These are phyloP conservation scores for Nemopilema nomurai DNA, from an alignment of 30 jellyfish, hydroid and myxozoan genomes.

Conservation along the genomic window DNA sequence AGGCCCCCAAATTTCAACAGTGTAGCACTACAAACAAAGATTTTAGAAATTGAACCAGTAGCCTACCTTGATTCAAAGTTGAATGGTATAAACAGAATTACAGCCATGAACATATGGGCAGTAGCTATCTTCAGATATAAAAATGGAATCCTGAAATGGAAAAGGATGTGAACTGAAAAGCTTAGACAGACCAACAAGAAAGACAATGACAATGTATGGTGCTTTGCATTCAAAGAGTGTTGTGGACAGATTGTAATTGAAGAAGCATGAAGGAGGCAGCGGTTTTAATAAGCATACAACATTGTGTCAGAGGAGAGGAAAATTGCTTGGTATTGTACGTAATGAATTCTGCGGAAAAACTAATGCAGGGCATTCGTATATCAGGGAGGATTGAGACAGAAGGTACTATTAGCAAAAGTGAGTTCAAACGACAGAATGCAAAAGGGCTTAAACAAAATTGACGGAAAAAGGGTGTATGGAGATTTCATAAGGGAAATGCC, in stretches of 20 bases:
- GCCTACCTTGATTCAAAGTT: slow-evolving; percentile 7
- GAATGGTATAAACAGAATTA: too few species aligned
- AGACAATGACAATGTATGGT: too few species aligned
- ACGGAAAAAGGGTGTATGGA: neutral
- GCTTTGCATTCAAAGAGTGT: too few species aligned
- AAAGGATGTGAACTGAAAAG: too few species aligned
- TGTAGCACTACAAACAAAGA: neutral
- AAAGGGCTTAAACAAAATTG: neutral
- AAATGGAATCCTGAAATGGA: too few species aligned
- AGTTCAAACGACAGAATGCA: neutral
- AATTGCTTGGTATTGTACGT: slow-evolving; percentile 14
- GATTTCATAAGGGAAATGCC: slow-evolving; percentile 4
- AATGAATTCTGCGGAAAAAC: neutral
- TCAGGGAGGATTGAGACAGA: slow-evolving; percentile 9
- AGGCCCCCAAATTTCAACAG: neutral
- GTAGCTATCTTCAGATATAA: too few species aligned
- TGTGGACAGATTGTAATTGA: too few species aligned
- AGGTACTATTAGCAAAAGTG: neutral
- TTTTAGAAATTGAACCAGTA: slow-evolving; percentile 10
- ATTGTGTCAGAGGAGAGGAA: slow-evolving; percentile 32
- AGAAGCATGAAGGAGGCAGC: slow-evolving; percentile 9
- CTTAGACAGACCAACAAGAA: too few species aligned
- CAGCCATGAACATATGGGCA: too few species aligned
- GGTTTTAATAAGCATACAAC: neutral
- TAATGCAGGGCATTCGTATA: neutral